Percentiles rank a stretch among this genome's conserved stretches.
Conservation (phyloP, 2,888 invertebrate genomes). For the Eulithis testata region DNA sequence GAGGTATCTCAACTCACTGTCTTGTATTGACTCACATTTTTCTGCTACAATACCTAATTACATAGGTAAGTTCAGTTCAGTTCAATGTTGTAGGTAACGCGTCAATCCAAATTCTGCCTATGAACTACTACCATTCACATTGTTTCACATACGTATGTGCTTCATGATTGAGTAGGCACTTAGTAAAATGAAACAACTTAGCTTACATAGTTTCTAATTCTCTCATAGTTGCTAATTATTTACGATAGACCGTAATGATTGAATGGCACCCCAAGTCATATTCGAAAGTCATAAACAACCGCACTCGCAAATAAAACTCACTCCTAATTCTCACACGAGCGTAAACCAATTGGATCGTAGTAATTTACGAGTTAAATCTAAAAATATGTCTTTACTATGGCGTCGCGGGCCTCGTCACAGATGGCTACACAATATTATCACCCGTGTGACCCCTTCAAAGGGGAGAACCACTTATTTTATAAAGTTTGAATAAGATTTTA, state of each 20-base stretch:
- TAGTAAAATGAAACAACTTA: neutral
- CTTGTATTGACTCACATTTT: too few species aligned
- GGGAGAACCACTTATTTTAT: constrained; percentile 78
- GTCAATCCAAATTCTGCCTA: too few species aligned
- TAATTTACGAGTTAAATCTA: constrained; percentile 84
- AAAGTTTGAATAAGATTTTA: constrained; percentile 84
- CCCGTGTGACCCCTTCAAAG: constrained; percentile 65
- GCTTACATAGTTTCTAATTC: constrained; percentile 1
- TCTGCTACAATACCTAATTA: too few species aligned
- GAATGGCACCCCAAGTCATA: constrained; percentile 29
- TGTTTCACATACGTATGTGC: neutral
- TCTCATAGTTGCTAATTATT: constrained; percentile 6
- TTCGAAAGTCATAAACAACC: constrained; percentile 64
- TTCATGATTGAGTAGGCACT: neutral
- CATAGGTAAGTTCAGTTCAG: too few species aligned
- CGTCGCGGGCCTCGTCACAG: constrained; percentile 76
- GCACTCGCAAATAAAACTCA: constrained; percentile 72
- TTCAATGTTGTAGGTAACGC: too few species aligned
- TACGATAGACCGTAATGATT: constrained; percentile 33
- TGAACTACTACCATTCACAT: too few species aligned
- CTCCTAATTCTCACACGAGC: constrained; percentile 79
- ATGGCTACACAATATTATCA: constrained; percentile 82
- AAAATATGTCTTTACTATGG: constrained; percentile 82
- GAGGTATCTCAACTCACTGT: too few species aligned
- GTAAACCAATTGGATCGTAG: constrained; percentile 81